These are phyloP conservation scores for Aethina tumida DNA, from an alignment of 1,140 invertebrate species.

Conservation along the genomic window DNA sequence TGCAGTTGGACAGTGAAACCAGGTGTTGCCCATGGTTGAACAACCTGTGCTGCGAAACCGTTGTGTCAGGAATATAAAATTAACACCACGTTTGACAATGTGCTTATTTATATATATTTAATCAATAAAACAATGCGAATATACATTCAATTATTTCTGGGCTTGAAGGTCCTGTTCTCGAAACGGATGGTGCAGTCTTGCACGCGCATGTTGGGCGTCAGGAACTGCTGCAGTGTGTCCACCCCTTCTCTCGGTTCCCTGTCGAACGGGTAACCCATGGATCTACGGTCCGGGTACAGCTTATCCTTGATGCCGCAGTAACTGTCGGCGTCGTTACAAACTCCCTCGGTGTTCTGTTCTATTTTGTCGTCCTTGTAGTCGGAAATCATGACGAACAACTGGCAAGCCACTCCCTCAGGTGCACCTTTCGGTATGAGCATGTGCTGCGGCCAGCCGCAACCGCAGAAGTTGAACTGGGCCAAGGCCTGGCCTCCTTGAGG, in stretches of 20 bases:
- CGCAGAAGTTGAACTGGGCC: slow-evolving; percentile 65
- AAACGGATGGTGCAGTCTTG: slow-evolving; percentile 44
- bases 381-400: slow-evolving; percentile 74
- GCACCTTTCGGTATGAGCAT: slow-evolving; percentile 70
- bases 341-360: slow-evolving; percentile 25
- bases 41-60: too few relatives aligned
- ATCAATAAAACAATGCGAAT: too few relatives aligned
- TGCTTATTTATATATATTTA: too few relatives aligned
- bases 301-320: slow-evolving; percentile 65
- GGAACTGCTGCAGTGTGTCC: slow-evolving; percentile 47
- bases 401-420: slow-evolving; percentile 52
- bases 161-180: slow-evolving; percentile 32
- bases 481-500: slow-evolving; percentile 42
- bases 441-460: slow-evolving; percentile 81
- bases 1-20: too few relatives aligned
- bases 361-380: slow-evolving; percentile 56
- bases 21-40: too few relatives aligned
- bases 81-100: too few relatives aligned
- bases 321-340: slow-evolving; percentile 58
- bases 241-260: slow-evolving; percentile 42
- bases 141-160: too few relatives aligned
- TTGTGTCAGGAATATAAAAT: too few relatives aligned
- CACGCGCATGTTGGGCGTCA: slow-evolving; percentile 58
- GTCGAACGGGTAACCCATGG: slow-evolving; percentile 75
- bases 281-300: slow-evolving; percentile 57